These are phyloP conservation scores for Aspiorhynchus laticeps DNA, from an alignment of 2,113 vertebrate species.

Conservation along the genomic window DNA sequence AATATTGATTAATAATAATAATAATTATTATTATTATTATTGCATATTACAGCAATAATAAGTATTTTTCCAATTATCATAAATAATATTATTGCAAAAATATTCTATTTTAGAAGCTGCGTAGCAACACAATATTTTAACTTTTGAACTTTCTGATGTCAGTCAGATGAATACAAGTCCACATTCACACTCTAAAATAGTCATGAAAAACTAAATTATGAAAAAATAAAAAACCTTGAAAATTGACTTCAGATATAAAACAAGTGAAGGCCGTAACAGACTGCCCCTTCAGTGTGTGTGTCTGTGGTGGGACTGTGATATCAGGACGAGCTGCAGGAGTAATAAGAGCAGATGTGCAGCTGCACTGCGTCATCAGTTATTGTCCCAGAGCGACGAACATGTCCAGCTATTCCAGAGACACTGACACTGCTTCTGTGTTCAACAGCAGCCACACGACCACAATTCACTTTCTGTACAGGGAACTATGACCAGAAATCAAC, in stretches of 20 bases:
- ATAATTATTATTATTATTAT: too few relatives aligned
- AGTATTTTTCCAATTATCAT: background rate
- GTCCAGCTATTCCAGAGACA: background rate
- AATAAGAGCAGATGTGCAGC: background rate
- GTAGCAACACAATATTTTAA: too few relatives aligned
- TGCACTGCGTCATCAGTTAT: constrained; percentile 4
- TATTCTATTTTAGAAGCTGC: too few relatives aligned
- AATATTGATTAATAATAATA: too few relatives aligned
- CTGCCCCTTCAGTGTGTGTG: too few relatives aligned
- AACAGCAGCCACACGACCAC: background rate
- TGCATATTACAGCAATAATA: background rate
- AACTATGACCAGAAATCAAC: background rate
- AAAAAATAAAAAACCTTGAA: too few relatives aligned
- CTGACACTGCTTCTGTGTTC: background rate
- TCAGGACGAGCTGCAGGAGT: background rate
- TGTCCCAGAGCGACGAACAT: background rate
- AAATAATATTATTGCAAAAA: background rate
- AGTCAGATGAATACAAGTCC: too few relatives aligned
- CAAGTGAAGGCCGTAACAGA: too few relatives aligned
- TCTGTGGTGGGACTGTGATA: background rate
- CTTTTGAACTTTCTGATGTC: too few relatives aligned
- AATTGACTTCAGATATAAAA: too few relatives aligned
- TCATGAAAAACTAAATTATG: too few relatives aligned
- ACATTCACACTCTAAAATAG: too few relatives aligned
- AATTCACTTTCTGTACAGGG: background rate